Evolutionary conservation across 2,888 invertebrate genomes (phyloP).

Genomic region (Junonia oenone): DNA sequence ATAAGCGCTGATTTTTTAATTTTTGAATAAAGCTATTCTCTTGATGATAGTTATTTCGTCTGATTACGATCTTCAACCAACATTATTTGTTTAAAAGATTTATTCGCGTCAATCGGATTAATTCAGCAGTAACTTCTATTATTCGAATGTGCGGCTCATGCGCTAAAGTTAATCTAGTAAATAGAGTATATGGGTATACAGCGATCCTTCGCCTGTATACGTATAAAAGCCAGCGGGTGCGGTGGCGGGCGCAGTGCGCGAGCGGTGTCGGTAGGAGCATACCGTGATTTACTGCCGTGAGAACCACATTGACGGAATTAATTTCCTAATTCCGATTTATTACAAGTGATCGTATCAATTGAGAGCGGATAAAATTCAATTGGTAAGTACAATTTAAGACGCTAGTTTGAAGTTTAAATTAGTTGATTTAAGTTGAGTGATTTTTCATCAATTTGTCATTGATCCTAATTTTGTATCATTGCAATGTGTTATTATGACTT

Average conservation of each 20-base stretch:
- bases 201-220: constrained; percentile 39
- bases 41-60: neutral
- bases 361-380: constrained; percentile 2
- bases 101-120: neutral
- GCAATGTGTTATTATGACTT: neutral
- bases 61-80: no score
- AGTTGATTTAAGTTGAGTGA: neutral
- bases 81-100: neutral
- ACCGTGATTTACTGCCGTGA: constrained; percentile 33
- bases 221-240: constrained; percentile 61
- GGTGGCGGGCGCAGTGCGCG: constrained; percentile 58
- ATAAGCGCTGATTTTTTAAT: no score
- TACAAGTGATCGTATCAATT: constrained; percentile 13
- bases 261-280: constrained; percentile 40
- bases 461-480: neutral
- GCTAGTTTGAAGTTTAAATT: neutral
- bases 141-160: constrained; percentile 42
- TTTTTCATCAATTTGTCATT: neutral
- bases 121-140: constrained; percentile 2
- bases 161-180: constrained; percentile 56
- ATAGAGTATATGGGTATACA: constrained; percentile 48
- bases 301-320: neutral
- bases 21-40: no score
- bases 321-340: constrained; percentile 15
- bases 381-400: constrained; percentile 15